Conservation (phyloP, 2,113 vertebrate species). For the Perca flavescens region DNA sequence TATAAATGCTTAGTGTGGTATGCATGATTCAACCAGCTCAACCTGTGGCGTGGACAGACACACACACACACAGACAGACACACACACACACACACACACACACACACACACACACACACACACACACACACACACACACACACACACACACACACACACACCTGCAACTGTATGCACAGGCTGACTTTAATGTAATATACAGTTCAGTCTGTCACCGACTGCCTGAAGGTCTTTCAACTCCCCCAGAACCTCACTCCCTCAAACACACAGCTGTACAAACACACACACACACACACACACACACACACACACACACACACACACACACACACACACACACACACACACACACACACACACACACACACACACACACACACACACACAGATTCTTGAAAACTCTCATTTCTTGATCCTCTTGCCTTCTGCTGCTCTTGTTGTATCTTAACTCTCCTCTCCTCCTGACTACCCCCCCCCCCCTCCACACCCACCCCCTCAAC, state of each 20-base stretch:
- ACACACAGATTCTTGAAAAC: no score
- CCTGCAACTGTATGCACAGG: conserved; percentile 59
- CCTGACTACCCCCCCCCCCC: conserved; percentile 1
- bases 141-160: conserved; percentile 33
- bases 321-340: conserved; percentile 34
- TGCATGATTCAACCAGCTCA: conserved; percentile 69
- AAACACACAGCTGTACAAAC: conserved; percentile 37
- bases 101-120: no score
- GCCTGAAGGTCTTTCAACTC: conserved; percentile 48
- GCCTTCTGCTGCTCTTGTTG: conserved; percentile 40
- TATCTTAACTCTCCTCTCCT: conserved; percentile 30
- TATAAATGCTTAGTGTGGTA: conserved; percentile 75
- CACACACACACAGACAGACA: conserved; percentile 36
- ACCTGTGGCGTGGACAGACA: conserved; percentile 52
- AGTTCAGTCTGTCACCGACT: conserved; percentile 59
- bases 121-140: conserved; percentile 46
- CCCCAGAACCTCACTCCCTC: conserved; percentile 25
- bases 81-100: conserved; percentile 46
- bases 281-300: conserved; percentile 7
- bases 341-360: conserved; percentile 9
- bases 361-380: no score
- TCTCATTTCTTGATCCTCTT: conserved; percentile 49
- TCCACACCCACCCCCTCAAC: background rate
- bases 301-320: conserved; percentile 46
- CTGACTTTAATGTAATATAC: conserved; percentile 47